phyloP scores from a whole-genome alignment of 2,888 invertebrate genomes.

The Teleiodes luculella region DNA sequence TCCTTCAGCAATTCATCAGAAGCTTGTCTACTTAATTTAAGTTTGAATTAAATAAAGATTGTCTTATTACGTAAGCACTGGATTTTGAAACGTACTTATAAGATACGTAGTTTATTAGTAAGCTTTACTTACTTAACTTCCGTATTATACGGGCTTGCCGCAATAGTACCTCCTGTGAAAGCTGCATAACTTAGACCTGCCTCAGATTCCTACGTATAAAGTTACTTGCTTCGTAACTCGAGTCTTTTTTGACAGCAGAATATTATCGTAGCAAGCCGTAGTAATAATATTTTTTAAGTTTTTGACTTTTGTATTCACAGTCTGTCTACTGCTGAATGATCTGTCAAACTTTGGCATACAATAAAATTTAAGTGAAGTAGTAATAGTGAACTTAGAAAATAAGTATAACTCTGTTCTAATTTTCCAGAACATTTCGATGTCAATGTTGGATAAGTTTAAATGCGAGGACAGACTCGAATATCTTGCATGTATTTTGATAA shows the following conservation, averaged over 20 bases:
- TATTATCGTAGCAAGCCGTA: too few species aligned
- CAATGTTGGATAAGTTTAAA: conserved; percentile 1
- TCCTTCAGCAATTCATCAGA: neutral
- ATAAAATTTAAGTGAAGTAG: too few species aligned
- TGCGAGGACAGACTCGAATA: neutral
- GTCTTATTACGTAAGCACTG: neutral
- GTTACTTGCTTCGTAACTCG: too few species aligned
- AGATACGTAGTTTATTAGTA: neutral
- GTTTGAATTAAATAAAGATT: too few species aligned
- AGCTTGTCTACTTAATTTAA: too few species aligned
- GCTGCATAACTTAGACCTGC: too few species aligned
- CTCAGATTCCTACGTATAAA: too few species aligned
- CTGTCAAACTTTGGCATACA: neutral
- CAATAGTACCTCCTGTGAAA: neutral
- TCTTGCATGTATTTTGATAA: conserved; percentile 7
- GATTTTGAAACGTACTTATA: neutral
- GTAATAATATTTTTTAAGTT: too few species aligned
- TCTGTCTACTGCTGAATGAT: neutral
- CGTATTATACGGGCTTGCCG: neutral
- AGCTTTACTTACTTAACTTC: neutral
- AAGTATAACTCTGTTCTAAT: neutral
- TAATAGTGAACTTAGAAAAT: neutral
- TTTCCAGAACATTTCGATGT: neutral
- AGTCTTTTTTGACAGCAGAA: too few species aligned
- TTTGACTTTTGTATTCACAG: too few species aligned